Base-by-base conservation (phyloP, 1,140 invertebrate species). In the Cataglyphis hispanica region DNA sequence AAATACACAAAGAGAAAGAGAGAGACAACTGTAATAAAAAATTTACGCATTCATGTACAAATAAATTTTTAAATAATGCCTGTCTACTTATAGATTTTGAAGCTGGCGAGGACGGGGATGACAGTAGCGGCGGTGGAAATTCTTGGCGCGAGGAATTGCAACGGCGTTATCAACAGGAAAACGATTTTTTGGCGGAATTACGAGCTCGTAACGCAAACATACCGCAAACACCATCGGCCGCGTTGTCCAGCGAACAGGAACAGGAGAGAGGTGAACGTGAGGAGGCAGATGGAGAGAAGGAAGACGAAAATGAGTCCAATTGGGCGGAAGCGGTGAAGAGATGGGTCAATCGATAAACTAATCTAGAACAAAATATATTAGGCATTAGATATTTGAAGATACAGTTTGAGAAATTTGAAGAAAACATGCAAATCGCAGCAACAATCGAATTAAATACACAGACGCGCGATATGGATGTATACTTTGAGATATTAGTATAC, bases 311-410 rank as follows among this genome's bases (percentile, higher is more conserved):
- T 85, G 95, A 96, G 89, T 95, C 96, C 85, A 96, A 97, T 90
- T 97, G 97, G 96, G 96, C 97, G 83, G 97, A 97, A 90, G 96
- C 96, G 3, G 96, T 96, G 83, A 96, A 96, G 90, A 95, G 97
- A 91, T 97, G 96, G 97, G 96, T 97, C 61, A 97, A 97, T 93
- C 96, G 96, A 95, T 96, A 96, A 96, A 91, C 85, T 67, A 22
- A 61, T 61, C 40, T 31, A 13, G n/a, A 50, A 50, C 25, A 4
- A 37, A 34, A 19, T 25, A 10, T 37, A 77, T 37, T 19, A 22
- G 22, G 43, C 43, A 31, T 63, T 61, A 74, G 5, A 27, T 63
- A 31, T 25, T 50, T 11, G 11, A 40, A 53, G 40, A 40, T 75
- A 22, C 16, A 31, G 19, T 56, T 50, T 19, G 5, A 53, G 7